A percentile compares a stretch with the other conserved stretches of the same genome.
Evolutionary conservation across 2,113 vertebrate species (phyloP).

Genomic region (Synodontis membranacea): DNA sequence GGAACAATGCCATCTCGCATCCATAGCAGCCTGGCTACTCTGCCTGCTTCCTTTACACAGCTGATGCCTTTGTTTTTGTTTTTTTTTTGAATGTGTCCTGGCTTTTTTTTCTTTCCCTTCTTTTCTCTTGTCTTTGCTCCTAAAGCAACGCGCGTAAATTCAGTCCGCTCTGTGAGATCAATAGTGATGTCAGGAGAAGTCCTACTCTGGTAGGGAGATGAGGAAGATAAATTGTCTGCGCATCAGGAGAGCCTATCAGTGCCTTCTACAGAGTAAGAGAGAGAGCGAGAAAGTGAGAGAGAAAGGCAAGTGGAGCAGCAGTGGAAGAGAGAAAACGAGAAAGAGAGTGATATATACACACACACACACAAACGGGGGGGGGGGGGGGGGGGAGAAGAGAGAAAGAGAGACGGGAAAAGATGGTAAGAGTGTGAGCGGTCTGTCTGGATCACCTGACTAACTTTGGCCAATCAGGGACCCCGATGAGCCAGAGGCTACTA

Average conservation of each 20-base stretch:
- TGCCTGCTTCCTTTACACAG: conserved; percentile 57
- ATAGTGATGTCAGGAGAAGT: conserved; percentile 80
- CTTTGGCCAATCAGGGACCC: conserved; percentile 72
- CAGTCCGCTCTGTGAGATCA: conserved; percentile 87
- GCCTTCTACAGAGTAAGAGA: conserved; percentile 73
- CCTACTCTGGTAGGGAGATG: conserved; percentile 90
- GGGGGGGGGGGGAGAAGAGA: conserved; percentile 30
- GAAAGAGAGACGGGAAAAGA: conserved; percentile 49
- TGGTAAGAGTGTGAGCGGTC: conserved; percentile 60
- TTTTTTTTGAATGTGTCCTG: conserved; percentile 37
- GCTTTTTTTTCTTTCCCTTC: conserved; percentile 44
- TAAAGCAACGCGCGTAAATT: conserved; percentile 81
- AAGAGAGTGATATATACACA: conserved; percentile 49
- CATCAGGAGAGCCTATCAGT: conserved; percentile 91
- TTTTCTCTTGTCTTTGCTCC: conserved; percentile 76
- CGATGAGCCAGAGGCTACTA: conserved; percentile 64
- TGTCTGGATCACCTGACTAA: conserved; percentile 76
- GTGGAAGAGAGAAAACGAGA: conserved; percentile 44
- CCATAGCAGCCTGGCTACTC: conserved; percentile 92
- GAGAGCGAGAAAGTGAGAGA: conserved; percentile 63
- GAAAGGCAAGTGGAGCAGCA: conserved; percentile 34
- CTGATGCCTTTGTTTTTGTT: conserved; percentile 38
- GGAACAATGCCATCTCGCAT: conserved; percentile 97
- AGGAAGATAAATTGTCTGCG: conserved; percentile 89
- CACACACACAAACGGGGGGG: no score